phyloP scores from a whole-genome alignment of 2,797 vertebrate genomes.

The Sphenodon punctatus region DNA sequence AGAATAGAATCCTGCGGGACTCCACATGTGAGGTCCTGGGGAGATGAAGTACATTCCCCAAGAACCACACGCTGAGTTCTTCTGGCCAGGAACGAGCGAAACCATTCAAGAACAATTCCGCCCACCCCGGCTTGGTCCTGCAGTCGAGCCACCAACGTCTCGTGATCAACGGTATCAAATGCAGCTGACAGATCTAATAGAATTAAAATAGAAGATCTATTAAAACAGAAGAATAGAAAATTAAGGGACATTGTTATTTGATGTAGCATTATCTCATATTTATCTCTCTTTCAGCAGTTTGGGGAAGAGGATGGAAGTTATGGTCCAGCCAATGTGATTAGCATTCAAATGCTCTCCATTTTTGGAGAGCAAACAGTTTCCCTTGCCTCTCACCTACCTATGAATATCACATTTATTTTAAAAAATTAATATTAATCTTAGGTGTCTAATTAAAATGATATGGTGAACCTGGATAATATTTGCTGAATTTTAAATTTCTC shows the following conservation, averaged over 20 bases:
- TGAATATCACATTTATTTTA: neutral
- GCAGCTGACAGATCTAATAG: too few relatives aligned
- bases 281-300: neutral
- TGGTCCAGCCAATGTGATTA: neutral
- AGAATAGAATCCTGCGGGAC: too few relatives aligned
- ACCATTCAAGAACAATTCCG: too few relatives aligned
- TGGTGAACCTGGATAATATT: neutral
- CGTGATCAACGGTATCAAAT: too few relatives aligned
- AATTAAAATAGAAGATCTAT: too few relatives aligned
- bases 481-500: neutral
- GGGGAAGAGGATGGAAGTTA: neutral
- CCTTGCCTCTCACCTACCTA: neutral
- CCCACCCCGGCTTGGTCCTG: too few relatives aligned
- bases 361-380: neutral
- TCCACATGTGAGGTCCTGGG: too few relatives aligned
- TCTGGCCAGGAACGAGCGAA: too few relatives aligned
- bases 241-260: neutral
- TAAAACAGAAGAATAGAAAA: too few relatives aligned
- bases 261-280: fast-evolving
- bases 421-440: neutral
- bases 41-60: too few relatives aligned
- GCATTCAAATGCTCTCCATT: neutral
- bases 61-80: too few relatives aligned
- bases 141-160: too few relatives aligned
- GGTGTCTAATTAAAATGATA: neutral